phyloP scores from a whole-genome alignment of 2,888 invertebrate genomes.

The Kryphioiulus occultus region DNA sequence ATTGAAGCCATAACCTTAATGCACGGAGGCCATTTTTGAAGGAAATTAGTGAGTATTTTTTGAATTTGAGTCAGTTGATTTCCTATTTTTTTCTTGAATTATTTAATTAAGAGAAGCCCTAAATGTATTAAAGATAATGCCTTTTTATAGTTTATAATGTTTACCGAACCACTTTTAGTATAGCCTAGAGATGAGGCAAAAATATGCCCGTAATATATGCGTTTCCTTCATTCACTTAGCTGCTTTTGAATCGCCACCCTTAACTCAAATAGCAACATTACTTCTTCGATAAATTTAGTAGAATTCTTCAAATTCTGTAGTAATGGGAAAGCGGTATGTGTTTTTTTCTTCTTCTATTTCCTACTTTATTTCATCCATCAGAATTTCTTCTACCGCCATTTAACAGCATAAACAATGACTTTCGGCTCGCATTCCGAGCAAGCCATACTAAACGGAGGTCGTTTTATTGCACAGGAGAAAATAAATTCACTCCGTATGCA shows the following conservation, averaged over 20 bases:
- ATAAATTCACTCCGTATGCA: neutral
- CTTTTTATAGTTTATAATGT: neutral
- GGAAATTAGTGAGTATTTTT: neutral
- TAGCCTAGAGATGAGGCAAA: neutral
- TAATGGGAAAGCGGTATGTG: neutral
- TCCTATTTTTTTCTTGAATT: neutral
- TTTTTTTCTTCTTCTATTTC: neutral
- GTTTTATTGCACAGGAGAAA: neutral
- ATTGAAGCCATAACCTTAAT: neutral
- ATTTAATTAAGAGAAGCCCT: neutral
- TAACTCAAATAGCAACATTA: neutral
- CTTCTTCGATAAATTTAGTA: neutral
- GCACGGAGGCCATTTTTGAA: neutral
- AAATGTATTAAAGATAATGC: neutral
- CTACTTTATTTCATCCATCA: neutral
- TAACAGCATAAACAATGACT: neutral
- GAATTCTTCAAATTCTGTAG: neutral
- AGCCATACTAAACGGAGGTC: conserved; percentile 6
- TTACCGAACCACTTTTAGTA: neutral
- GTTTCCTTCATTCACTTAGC: neutral
- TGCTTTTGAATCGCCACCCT: neutral
- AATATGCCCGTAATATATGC: neutral
- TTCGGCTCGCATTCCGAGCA: conserved; percentile 26
- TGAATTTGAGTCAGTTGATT: neutral
- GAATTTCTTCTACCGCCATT: conserved; percentile 24